Conservation (phyloP, 2,888 invertebrate genomes). For the Lepidocyrtinus sp. region DNA sequence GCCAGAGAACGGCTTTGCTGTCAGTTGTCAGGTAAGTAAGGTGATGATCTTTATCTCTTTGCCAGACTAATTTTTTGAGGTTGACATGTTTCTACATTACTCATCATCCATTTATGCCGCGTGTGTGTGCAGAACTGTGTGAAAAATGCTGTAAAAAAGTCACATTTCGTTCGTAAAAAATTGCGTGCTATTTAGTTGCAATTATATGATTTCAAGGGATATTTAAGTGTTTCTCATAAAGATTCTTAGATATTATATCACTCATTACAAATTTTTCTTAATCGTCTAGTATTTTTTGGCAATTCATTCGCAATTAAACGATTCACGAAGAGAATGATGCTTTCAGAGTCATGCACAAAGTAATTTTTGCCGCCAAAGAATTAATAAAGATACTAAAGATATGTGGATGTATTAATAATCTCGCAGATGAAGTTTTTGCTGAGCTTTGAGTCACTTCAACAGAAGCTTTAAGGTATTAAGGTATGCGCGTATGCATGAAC, state of each 20-base stretch:
- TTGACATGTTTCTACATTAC: constrained; percentile 8
- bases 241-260: background rate
- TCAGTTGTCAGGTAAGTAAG: background rate
- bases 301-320: constrained; percentile 35
- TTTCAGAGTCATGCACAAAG: constrained; percentile 20
- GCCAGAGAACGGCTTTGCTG: background rate
- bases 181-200: background rate
- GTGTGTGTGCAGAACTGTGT: background rate
- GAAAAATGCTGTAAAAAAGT: constrained; percentile 6
- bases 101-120: no score
- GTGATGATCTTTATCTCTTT: constrained; percentile 13
- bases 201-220: no score
- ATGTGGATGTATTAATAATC: constrained; percentile 1
- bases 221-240: background rate
- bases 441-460: background rate
- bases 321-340: background rate
- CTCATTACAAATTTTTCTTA: background rate
- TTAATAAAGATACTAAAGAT: no score
- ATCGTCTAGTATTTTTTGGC: constrained; percentile 31
- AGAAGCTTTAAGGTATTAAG: background rate
- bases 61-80: constrained; percentile 9
- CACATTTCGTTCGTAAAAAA: background rate
- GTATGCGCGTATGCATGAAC: background rate
- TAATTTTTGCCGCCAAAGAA: background rate
- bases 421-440: background rate